Base-by-base conservation (phyloP, 2,797 vertebrate species). In the Dallia pectoralis region DNA sequence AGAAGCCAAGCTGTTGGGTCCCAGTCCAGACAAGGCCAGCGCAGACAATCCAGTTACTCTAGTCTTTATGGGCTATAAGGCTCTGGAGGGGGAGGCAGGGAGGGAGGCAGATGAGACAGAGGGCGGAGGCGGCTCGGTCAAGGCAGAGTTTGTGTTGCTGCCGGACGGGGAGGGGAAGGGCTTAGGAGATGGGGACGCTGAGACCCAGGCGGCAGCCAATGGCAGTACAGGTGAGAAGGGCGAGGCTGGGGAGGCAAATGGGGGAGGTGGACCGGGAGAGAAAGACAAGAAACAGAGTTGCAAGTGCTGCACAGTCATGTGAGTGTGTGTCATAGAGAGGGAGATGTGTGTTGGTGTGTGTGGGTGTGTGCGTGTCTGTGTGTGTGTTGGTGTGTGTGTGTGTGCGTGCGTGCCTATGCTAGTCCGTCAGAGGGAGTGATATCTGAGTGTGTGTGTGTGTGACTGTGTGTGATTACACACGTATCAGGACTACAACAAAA, bases 51-150 rank as follows among this genome's bases (percentile, higher is more conserved):
- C 96, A 0, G 95, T 99, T 85, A 99, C 97, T 79, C 95, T 98
- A 93, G 96, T 98, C 83, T 99, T 99, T 90, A 97, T 98, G 96
- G 97, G 97, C 64, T 99, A 98, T 91, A 96, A 97, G 89, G 95
- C 95, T 0, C 95, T 97, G 19, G 96, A 98, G 86, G 95, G 97
- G 0, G 93, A 95, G 89, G 94, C 87, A 85, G 94, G 93, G 91
- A 94, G 95, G 5, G 93, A 95, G 88, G 94, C 87, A 84, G 94
- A 93, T 91, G 94, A 95, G 8, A 92, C 95, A 5, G 84, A 95
- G 85, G 96, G 95, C 11, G 89, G 83, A 48, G 91, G 91, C 48
- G 95, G 95, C 78, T 95, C 95, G 71, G 95, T 98, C 72, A 98
- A 96, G 65, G 97, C 97, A 0, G 97, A 99, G 92, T 94, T 98